These are phyloP conservation scores for Muntiacus reevesi DNA, from an alignment of 2,113 vertebrate genomes.

Conservation along the genomic window DNA sequence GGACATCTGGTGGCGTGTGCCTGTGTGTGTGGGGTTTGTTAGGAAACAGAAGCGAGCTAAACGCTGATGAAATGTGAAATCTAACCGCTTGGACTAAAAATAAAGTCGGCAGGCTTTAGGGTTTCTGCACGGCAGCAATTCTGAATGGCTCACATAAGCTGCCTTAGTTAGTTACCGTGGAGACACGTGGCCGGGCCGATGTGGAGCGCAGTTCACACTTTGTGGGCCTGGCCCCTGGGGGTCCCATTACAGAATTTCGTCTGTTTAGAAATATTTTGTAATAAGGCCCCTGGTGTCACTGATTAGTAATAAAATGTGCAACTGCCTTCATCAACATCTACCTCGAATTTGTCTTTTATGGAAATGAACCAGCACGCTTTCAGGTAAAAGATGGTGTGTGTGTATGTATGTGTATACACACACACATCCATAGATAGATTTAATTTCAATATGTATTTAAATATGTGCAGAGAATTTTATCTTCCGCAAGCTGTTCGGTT, in stretches of 20 bases:
- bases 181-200: constrained; percentile 49
- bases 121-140: constrained; percentile 21
- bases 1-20: constrained; percentile 4
- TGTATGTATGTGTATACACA: neutral
- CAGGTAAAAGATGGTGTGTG: neutral
- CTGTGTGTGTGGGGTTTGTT: neutral
- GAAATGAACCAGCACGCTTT: constrained; percentile 48
- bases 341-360: constrained; percentile 71
- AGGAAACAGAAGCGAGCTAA: constrained; percentile 39
- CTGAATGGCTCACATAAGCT: accelerated
- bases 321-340: constrained; percentile 72
- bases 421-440: neutral
- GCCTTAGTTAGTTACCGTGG: constrained; percentile 69
- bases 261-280: constrained; percentile 78
- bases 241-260: constrained; percentile 73
- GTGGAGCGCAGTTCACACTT: neutral
- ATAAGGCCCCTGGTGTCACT: constrained; percentile 78
- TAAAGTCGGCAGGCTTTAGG: constrained; percentile 21
- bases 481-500: constrained; percentile 53
- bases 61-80: neutral
- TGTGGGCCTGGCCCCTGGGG: constrained; percentile 68
- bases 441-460: constrained; percentile 56
- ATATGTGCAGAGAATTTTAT: constrained; percentile 54
- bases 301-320: constrained; percentile 74
- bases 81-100: neutral